Evolutionary conservation across 92 coral and sea anemone species (phyloP), one percentile per base, ranked within the genome.

Genomic region (Actinernus sp.): DNA sequence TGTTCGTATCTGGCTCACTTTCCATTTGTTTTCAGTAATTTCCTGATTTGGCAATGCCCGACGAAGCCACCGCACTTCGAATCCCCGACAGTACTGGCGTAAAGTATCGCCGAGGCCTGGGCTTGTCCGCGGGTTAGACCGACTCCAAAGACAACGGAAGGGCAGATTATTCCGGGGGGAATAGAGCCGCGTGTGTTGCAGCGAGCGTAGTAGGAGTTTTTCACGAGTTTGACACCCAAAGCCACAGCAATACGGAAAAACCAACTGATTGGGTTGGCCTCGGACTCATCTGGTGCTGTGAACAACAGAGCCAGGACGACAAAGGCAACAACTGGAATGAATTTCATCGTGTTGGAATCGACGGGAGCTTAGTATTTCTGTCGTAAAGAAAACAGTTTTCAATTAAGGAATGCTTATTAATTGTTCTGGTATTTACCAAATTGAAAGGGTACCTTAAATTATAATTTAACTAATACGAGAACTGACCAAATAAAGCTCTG

Each of bases 151-250:
- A 61, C 80, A 44, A 79, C 73, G 12, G 17, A 0, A 30, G 86
- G 86, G 26, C 86, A 79, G 19, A 0, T 50, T 26, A 79, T 49
- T 2, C 44, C 21, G 13, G 73, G 0, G 3, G 86, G 86, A 11
- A 79, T 72, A 47, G 27, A 0, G n/a, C n/a, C n/a, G 32, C 65
- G 80, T 5, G 74, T 62, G 53, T 71, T 71, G 61, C 80, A 79
- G 31, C 58, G 62, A 21, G 74, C 74, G 49, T 75, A 75, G 11
- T 38, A 55, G 32, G 65, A 11, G 29, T 61, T 78, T 34, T 68
- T 68, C 1, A 71, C 23, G 2, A 79, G 78, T 26, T 41, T 53
- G 19, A 31, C 4, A 46, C 68, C 65, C 3, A 61, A 26, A 0
- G 22, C 16, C 27, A 2, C 38, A 39, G 72, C 63, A 17, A 71